Base-by-base conservation (phyloP, 1,140 invertebrate genomes). In the Pseudomyrmex concolor region DNA sequence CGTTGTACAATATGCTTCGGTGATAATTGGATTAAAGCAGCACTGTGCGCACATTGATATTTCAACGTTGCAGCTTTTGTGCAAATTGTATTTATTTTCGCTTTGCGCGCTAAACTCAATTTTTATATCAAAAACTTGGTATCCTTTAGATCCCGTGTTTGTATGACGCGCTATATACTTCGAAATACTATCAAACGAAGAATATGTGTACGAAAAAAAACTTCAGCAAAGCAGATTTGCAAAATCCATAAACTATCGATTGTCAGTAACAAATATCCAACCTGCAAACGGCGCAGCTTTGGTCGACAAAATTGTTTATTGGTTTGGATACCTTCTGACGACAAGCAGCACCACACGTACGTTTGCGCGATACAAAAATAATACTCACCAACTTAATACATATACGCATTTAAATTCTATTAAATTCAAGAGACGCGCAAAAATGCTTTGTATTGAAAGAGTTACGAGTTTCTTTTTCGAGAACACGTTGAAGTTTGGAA, bases 211-310 rank as follows among this genome's bases (percentile, higher is more conserved):
- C 15, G 66, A 77, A 77, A 77, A 76, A 50, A 22, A 51, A 22
- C 34, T 7, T 34, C 19, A 74, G 45, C 50, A 9, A 68, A 77
- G 10, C 50, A 67, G 48, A 55, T 77, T 67, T 77, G 13, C 62
- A 77, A 25, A 67, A 67, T 77, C 50, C 10, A 45, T 68, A 57
- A 77, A 77, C 74, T 77, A 77, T 77, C 60, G 12, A 15, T 63
- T 51, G 22, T 2, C 25, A 8, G 13, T 19, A 67, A 67, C 62
- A 77, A 77, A 77, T 77, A 77, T 68, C 68, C 62, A 67, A 66
- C 45, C 63, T 13, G 45, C 45, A 63, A 34, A 57, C 13, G 25
- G 59, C 10, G 15, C 0, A 22, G 50, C 10, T 77, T 12, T 4
- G 15, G 50, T 12, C 55, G 54, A 54, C 7, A 55, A 77, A 77